Conservation (phyloP, 2,888 invertebrate species). For the Drosophila borborema region DNA sequence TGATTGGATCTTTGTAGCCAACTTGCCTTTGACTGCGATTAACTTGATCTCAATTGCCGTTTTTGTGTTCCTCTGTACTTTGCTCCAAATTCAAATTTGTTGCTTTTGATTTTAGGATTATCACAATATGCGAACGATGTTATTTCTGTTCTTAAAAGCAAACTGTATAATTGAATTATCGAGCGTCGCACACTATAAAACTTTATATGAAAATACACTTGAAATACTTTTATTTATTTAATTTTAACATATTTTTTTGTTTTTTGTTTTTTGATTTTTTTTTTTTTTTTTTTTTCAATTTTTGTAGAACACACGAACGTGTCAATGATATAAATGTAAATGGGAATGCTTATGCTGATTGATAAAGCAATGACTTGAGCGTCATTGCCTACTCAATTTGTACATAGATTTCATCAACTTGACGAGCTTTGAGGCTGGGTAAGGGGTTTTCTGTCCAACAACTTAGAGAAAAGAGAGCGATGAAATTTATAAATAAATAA, state of each 20-base stretch:
- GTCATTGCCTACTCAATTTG: no score
- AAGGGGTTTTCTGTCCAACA: no score
- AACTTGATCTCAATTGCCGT: constrained; percentile 38
- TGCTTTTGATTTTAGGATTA: constrained; percentile 46
- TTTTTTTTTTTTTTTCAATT: no score
- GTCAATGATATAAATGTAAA: no score
- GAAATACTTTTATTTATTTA: neutral
- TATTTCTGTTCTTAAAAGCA: constrained; percentile 22
- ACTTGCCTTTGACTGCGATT: constrained; percentile 21
- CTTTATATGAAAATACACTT: neutral
- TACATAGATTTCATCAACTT: no score
- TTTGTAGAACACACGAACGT: neutral
- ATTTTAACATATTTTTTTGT: no score
- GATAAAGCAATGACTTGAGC: no score
- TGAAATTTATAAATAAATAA: no score
- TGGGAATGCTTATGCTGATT: no score
- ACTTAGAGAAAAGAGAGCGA: no score
- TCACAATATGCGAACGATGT: constrained; percentile 38
- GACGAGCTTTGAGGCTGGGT: no score
- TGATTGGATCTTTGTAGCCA: neutral
- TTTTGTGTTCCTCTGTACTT: constrained; percentile 41
- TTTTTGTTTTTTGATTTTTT: no score
- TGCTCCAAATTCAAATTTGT: constrained; percentile 43
- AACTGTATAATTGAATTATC: constrained; percentile 26
- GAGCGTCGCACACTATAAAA: constrained; percentile 27